Percentiles rank a stretch among this genome's conserved stretches.
phyloP scores from a whole-genome alignment of 2,888 invertebrate species.

The Pseudolycoriella hygida region DNA sequence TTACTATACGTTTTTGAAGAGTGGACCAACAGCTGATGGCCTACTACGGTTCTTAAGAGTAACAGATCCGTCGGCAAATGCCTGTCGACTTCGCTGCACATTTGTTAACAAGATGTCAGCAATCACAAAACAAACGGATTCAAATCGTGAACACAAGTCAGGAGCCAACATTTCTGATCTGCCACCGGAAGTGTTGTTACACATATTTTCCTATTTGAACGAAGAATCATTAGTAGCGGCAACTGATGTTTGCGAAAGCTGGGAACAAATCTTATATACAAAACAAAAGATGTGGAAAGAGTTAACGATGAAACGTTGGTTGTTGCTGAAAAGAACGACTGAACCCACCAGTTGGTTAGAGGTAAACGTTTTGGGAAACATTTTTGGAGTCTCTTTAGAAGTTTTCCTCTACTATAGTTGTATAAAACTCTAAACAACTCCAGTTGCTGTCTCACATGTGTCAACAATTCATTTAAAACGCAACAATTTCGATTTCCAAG shows the following conservation, averaged over 20 bases:
- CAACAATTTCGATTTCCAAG: background rate
- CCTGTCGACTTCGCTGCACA: background rate
- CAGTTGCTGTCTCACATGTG: too few species aligned
- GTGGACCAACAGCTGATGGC: too few species aligned
- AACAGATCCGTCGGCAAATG: too few species aligned
- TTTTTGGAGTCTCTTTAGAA: background rate
- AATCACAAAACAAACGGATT: background rate
- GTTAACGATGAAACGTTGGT: slow-evolving; percentile 66
- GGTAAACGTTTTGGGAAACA: slow-evolving; percentile 23
- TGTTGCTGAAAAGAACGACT: too few species aligned
- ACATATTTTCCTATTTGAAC: slow-evolving; percentile 77
- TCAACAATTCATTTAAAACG: too few species aligned
- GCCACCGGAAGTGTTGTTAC: slow-evolving; percentile 50
- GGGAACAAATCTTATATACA: slow-evolving; percentile 66
- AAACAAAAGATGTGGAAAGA: slow-evolving; percentile 63
- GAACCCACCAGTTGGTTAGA: slow-evolving; percentile 74
- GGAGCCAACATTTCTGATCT: slow-evolving; percentile 10
- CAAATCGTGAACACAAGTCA: background rate
- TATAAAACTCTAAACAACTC: too few species aligned
- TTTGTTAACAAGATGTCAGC: background rate
- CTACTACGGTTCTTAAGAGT: too few species aligned
- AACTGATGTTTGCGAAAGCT: slow-evolving; percentile 69
- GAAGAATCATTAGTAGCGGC: slow-evolving; percentile 83
- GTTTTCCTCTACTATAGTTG: too few species aligned
- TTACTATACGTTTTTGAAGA: too few species aligned